Percentiles rank a stretch among this genome's conserved stretches.
These are phyloP conservation scores for Gymnogyps californianus DNA, from an alignment of 2,113 vertebrate species.

Conservation along the genomic window DNA sequence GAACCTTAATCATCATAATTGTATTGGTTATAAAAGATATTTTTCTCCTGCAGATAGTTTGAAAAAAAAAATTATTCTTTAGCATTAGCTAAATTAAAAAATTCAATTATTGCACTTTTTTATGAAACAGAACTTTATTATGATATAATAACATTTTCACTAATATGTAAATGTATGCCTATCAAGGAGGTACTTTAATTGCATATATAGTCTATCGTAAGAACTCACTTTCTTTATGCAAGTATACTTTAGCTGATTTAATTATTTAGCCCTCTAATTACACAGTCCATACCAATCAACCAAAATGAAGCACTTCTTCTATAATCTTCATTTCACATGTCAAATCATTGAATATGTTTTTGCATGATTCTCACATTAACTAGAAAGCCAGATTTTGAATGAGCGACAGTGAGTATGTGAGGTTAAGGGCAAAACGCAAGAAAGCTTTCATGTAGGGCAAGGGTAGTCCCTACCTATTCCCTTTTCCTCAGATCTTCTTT, in stretches of 20 bases:
- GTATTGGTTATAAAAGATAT: conserved; percentile 33
- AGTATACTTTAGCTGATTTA: conserved; percentile 49
- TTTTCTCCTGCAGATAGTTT: conserved; percentile 21
- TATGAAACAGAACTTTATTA: background rate
- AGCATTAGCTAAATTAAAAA: conserved; percentile 16
- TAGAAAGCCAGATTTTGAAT: background rate
- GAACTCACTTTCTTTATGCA: conserved; percentile 38
- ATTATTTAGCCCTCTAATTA: conserved; percentile 58
- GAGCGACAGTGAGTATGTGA: background rate
- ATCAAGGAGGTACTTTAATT: conserved; percentile 52
- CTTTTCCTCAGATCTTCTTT: background rate
- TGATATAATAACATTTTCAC: conserved; percentile 40
- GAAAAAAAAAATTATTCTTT: background rate
- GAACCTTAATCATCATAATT: conserved; percentile 44
- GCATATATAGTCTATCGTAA: conserved; percentile 29
- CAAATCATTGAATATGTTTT: conserved; percentile 8
- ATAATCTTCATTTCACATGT: conserved; percentile 36
- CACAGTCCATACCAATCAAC: conserved; percentile 52
- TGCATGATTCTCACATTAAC: background rate
- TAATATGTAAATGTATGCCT: conserved; percentile 46
- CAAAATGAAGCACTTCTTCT: conserved; percentile 52
- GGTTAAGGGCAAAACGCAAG: background rate
- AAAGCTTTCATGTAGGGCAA: background rate
- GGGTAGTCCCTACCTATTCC: background rate
- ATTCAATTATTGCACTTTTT: conserved; percentile 24